Base-by-base conservation (phyloP, 2,888 invertebrate genomes). In the Mongoloraphidia duomilia region DNA sequence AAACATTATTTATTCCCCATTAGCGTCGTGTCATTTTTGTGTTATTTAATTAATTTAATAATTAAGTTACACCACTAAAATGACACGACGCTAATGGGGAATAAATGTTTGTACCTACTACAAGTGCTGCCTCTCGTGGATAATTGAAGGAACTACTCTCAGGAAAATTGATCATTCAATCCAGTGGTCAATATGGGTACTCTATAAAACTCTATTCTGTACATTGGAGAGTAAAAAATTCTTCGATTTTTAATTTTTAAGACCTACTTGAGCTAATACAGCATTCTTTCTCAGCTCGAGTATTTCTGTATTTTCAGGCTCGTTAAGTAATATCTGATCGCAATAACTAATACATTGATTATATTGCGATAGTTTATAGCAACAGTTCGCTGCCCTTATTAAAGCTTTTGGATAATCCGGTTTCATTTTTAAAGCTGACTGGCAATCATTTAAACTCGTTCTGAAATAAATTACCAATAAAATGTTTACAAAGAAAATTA, bases 361-460 rank as follows among this genome's bases (percentile, higher is more conserved):
- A 60, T 77, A 87, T 56, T 81, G 76, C 34, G 73, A 70, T 49
- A 84, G 65, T 57, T 82, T 70, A 48, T 76, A 71, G 46, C 82
- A 82, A 58, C 87, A 83, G 54, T 83, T 79, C 0, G 86, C 85
- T 2, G 88, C 88, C 61, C 88, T 70, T 35, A 77, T 64, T 49
- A 82, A 69, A 0, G 88, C 84, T 71, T 96, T 94, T 1, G 71
- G 63, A 64, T 95, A 90, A 52, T 80, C 71, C 0, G 83, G 76
- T 56, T 88, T 84, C 41, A 84, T 73, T 59, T 79, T 76, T 17
- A 93, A 60, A 0, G 94, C 91, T 59, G 74, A 71, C 60, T 86
- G 78, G 54, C 89, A 87, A 64, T 96, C 96, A 52, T 70, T 73
- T 12, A 93, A 68, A 9, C 88, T 73, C 3, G 90, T 88, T 56